Percentiles rank a stretch among this genome's conserved stretches.
phyloP scores from a whole-genome alignment of 2,113 vertebrate genomes.

The Cyprinodon tularosa region DNA sequence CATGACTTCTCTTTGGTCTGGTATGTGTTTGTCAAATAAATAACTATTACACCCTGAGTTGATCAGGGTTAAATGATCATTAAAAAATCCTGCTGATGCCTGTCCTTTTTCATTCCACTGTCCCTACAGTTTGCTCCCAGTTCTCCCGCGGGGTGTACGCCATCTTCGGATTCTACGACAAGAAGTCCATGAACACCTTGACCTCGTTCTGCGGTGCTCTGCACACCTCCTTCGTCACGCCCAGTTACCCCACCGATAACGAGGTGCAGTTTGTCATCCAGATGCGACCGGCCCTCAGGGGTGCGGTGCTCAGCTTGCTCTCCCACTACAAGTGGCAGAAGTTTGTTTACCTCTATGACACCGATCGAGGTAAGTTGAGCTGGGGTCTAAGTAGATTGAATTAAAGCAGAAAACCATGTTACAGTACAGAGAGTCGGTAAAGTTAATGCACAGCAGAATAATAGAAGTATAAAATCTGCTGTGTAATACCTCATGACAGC shows the following conservation, averaged over 20 bases:
- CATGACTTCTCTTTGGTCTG: slow-evolving; percentile 9
- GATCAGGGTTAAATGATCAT: slow-evolving; percentile 6
- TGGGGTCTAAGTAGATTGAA: slow-evolving; percentile 9
- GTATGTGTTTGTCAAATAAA: slow-evolving; percentile 28
- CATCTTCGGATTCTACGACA: slow-evolving; percentile 99
- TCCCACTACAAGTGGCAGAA: slow-evolving; percentile 96
- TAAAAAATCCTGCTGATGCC: slow-evolving; percentile 17
- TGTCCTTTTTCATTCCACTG: slow-evolving; percentile 27
- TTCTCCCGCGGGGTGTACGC: slow-evolving; percentile 98
- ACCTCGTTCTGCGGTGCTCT: slow-evolving; percentile 98
- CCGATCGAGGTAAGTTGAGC: slow-evolving; percentile 91
- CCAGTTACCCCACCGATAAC: slow-evolving; percentile 96
- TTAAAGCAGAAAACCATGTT: slow-evolving; percentile 37
- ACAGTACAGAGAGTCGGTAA: slow-evolving; percentile 22
- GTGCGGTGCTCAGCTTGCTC: slow-evolving; percentile 92
- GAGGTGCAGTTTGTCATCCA: slow-evolving; percentile 99
- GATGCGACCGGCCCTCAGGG: slow-evolving; percentile 94
- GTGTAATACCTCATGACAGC: slow-evolving; percentile 44
- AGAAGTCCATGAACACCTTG: slow-evolving; percentile 99
- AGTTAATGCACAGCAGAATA: slow-evolving; percentile 28
- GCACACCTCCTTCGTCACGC: slow-evolving; percentile 97
- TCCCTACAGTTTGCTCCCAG: slow-evolving; percentile 94
- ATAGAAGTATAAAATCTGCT: slow-evolving; percentile 39
- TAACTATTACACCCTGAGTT: slow-evolving; percentile 24
- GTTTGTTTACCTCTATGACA: slow-evolving; percentile 98